Base-by-base conservation (phyloP, 2,888 invertebrate species). In the Biston stratarius region DNA sequence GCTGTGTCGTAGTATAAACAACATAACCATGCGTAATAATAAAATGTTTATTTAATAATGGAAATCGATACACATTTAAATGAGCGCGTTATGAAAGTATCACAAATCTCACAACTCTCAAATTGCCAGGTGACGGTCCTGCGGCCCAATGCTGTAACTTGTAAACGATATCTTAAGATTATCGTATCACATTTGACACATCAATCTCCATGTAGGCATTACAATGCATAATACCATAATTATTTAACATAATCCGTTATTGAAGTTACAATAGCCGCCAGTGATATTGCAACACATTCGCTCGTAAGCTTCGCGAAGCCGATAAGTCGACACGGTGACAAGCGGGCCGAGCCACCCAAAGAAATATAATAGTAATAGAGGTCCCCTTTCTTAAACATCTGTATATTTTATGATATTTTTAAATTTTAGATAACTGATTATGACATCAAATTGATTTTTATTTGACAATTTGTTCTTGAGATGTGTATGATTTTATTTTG, bases 191-290 rank as follows among this genome's bases (percentile, higher is more conserved):
- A 63, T 48, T 56, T 69, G 68, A 55, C 68, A 67, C 65, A 67
- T 66, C 68, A 70, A 67, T 70, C 64, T 65, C 45, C 40, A 45
- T 51, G 53, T 48, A 57, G 45, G 61, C 52, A 60, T 69, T 62
- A 71, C 69, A 67, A 69, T 65, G 59, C 57, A 55, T 68, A 61
- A 67, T 69, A 67, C 60, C 15, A 63, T 63, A 64, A 69, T 69
- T 65, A 49, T 49, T 59, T 49, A 42, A 61, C 69, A 69, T 74
- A 70, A 72, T 70, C 70, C 61, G 61, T 63, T 61, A 64, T 61
- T 67, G 63, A 67, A 70, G 61, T 70, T 64, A 72, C 70, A 72
- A 72, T 70, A 67, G 69, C 69, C 72, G 44, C 56, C 24, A 60
- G 73, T 59, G 68, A 65, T 66, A 66, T 67, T 70, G 44, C 68